phyloP scores from a whole-genome alignment of 2,113 vertebrate genomes.

The Chaenocephalus aceratus region DNA sequence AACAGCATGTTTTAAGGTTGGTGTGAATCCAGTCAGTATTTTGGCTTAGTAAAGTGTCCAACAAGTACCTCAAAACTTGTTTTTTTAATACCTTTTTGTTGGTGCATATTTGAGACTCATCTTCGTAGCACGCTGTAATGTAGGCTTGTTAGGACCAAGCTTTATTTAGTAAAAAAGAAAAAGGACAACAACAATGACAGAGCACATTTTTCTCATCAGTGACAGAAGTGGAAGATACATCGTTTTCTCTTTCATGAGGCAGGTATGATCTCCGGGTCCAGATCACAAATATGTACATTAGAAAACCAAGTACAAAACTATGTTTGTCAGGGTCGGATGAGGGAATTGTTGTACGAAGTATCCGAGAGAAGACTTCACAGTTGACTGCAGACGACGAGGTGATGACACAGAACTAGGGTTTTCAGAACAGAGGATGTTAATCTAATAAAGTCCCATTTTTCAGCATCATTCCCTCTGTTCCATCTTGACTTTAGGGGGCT shows the following conservation, averaged over 20 bases:
- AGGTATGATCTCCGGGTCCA: conserved; percentile 53
- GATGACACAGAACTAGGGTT: conserved; percentile 33
- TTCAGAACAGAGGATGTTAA: conserved; percentile 32
- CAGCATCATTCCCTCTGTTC: conserved; percentile 88
- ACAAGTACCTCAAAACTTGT: neutral
- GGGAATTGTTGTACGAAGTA: conserved; percentile 24
- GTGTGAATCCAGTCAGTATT: neutral
- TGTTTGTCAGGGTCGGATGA: conserved; percentile 34
- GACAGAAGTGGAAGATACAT: conserved; percentile 62
- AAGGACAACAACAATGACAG: conserved; percentile 39
- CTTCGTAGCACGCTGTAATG: conserved; percentile 24
- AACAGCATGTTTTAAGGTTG: neutral
- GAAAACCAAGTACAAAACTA: conserved; percentile 77
- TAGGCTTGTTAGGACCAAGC: conserved; percentile 55
- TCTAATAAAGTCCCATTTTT: conserved; percentile 52
- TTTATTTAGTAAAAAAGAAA: conserved; percentile 68
- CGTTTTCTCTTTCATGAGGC: conserved; percentile 47
- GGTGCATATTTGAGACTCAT: neutral
- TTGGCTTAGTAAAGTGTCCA: neutral
- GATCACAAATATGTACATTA: conserved; percentile 77
- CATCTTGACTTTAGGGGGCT: conserved; percentile 99
- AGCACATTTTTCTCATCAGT: conserved; percentile 37
- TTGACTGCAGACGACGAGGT: conserved; percentile 52
- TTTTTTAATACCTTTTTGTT: neutral
- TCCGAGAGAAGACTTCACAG: conserved; percentile 41